Percentiles rank a stretch among this genome's conserved stretches.
phyloP scores from a whole-genome alignment of 2,888 invertebrate species.

The Rotaria magnacalcarata region DNA sequence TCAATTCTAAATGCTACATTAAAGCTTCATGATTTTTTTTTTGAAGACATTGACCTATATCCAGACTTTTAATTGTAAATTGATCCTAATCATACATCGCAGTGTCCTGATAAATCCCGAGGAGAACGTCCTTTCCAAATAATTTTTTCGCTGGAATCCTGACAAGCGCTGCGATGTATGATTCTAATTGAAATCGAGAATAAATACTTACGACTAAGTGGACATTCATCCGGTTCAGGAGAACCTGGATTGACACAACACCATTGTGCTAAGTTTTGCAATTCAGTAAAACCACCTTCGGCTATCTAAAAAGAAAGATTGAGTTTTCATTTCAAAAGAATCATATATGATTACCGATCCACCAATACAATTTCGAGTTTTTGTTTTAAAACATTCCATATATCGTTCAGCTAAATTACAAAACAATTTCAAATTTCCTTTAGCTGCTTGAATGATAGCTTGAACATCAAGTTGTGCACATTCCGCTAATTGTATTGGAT shows the following conservation, averaged over 20 bases:
- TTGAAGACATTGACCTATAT: too few species aligned
- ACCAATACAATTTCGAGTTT: conserved; percentile 44
- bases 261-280: conserved; percentile 44
- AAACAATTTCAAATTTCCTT: conserved; percentile 42
- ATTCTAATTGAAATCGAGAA: not conserved
- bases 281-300: conserved; percentile 44
- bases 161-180: too few species aligned
- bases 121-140: too few species aligned
- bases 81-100: too few species aligned
- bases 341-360: conserved; percentile 34
- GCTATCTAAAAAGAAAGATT: conserved; percentile 32
- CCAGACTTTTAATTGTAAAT: too few species aligned
- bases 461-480: conserved; percentile 45
- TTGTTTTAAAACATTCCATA: conserved; percentile 46
- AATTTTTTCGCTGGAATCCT: too few species aligned
- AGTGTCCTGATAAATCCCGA: too few species aligned
- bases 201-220: conserved; percentile 40
- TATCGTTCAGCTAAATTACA: conserved; percentile 44
- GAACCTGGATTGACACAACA: conserved; percentile 42
- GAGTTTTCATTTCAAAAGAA: too few species aligned
- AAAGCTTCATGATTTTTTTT: too few species aligned
- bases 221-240: conserved; percentile 43
- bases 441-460: conserved; percentile 44
- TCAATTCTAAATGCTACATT: too few species aligned
- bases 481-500: conserved; percentile 44